Conservation (phyloP, 2,888 invertebrate species). For the Ornithoptera alexandrae region DNA sequence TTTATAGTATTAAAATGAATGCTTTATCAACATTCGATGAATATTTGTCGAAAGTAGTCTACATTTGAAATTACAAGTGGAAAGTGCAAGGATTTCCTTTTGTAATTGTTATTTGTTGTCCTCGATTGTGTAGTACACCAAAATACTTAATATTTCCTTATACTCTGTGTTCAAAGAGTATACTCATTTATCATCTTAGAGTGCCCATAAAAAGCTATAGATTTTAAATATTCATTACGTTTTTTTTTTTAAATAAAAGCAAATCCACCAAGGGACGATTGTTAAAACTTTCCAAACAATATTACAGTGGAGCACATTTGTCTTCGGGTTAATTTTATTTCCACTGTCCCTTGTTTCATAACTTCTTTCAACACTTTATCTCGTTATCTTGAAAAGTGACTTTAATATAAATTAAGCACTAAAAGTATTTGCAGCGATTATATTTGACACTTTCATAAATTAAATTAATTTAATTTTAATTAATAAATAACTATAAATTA, state of each 20-base stretch:
- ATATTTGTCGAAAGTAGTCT: background rate
- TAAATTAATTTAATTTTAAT: background rate
- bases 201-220: background rate
- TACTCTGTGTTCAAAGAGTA: background rate
- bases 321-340: slow-evolving; percentile 44
- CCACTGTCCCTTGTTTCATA: slow-evolving; percentile 45
- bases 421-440: slow-evolving; percentile 27
- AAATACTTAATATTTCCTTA: background rate
- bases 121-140: background rate
- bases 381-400: slow-evolving; percentile 32
- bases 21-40: background rate
- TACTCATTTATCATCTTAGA: background rate
- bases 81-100: background rate
- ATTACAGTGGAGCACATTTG: slow-evolving; percentile 49
- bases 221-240: slow-evolving; percentile 25
- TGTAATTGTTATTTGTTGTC: background rate
- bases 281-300: slow-evolving; percentile 49
- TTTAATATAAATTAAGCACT: slow-evolving; percentile 29
- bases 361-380: slow-evolving; percentile 45
- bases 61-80: background rate
- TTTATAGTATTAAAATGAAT: background rate
- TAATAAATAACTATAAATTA: background rate
- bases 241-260: slow-evolving; percentile 27
- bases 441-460: background rate
- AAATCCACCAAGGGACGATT: slow-evolving; percentile 36